Evolutionary conservation across 2,113 vertebrate species (phyloP).

Genomic region (Polypterus senegalus): DNA sequence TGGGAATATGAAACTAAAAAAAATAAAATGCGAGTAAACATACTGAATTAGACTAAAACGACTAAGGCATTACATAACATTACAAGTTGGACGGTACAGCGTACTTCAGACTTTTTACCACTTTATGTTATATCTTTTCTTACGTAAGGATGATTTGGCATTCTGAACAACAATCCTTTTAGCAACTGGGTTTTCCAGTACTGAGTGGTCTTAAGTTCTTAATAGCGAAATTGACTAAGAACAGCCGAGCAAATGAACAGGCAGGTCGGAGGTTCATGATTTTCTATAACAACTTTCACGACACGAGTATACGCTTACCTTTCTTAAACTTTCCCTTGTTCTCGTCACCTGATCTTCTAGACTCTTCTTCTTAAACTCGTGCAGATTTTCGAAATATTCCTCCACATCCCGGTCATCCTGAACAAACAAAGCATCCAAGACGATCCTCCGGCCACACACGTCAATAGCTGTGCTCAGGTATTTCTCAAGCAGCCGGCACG

Average conservation of each 20-base stretch:
- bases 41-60: too few relatives aligned
- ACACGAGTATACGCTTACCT: slow-evolving; percentile 37
- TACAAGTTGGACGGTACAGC: too few relatives aligned
- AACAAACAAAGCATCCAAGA: slow-evolving; percentile 66
- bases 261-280: too few relatives aligned
- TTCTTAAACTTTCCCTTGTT: slow-evolving; percentile 47
- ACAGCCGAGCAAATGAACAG: not conserved
- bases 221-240: not conserved
- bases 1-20: too few relatives aligned
- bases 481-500: slow-evolving; percentile 64
- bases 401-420: slow-evolving; percentile 48
- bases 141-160: too few relatives aligned
- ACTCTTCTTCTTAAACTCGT: slow-evolving; percentile 64
- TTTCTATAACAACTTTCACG: too few relatives aligned
- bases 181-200: too few relatives aligned
- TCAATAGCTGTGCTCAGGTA: slow-evolving; percentile 72
- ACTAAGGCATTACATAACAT: too few relatives aligned
- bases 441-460: slow-evolving; percentile 62
- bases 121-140: too few relatives aligned
- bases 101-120: too few relatives aligned
- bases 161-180: too few relatives aligned
- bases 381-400: slow-evolving; percentile 69
- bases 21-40: too few relatives aligned
- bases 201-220: not conserved
- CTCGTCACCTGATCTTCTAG: slow-evolving; percentile 57